Evolutionary conservation across 1,140 invertebrate genomes (phyloP), one percentile per base, ranked within the genome.

Genomic region (Olivierus martensii): DNA sequence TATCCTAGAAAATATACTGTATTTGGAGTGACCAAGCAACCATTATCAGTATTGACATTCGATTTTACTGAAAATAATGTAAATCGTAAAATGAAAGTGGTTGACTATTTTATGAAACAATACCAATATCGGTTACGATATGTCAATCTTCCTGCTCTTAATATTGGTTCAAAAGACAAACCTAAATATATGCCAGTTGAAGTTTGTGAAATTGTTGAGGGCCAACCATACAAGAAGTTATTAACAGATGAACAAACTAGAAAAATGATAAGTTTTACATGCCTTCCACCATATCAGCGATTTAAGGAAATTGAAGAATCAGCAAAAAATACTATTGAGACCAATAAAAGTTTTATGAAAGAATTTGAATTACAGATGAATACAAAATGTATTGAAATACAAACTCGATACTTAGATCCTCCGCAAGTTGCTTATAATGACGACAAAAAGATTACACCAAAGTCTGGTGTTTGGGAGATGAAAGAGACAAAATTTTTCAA

Each of bases 121-220:
- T 47, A 57, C 14, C 35, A 7, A 18, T 18, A 3, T 3, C 3
- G 7, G 7, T 21, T 69, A 10, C 49, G 52, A 43, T 63, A 56
- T 39, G 58, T 61, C 3, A 53, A 59, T 43, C 48, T 67, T 10
- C 65, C 67, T 5, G 67, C 66, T 51, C 48, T 67, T 12, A 56
- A 62, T 41, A 62, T 66, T 12, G 66, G 66, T 12, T 60, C 18
- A 6, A 21, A 36, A 14, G 35, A 19, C 3, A 43, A 47, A 35
- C n/a, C 21, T 2, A 62, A 56, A 28, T 63, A 61, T 52, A 60
- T 69, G 9, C 67, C 68, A 2, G 18, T 68, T 7, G 67, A 69
- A 58, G 52, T 66, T 12, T 70, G 68, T 47, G 12, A 46, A 22
- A 36, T 70, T 12, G 52, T 62, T 9, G 43, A 53, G 14, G 65